Percentiles rank a stretch among this genome's conserved stretches.
These are phyloP conservation scores for Acleris holmiana DNA, from an alignment of 2,888 invertebrate species.

Conservation along the genomic window DNA sequence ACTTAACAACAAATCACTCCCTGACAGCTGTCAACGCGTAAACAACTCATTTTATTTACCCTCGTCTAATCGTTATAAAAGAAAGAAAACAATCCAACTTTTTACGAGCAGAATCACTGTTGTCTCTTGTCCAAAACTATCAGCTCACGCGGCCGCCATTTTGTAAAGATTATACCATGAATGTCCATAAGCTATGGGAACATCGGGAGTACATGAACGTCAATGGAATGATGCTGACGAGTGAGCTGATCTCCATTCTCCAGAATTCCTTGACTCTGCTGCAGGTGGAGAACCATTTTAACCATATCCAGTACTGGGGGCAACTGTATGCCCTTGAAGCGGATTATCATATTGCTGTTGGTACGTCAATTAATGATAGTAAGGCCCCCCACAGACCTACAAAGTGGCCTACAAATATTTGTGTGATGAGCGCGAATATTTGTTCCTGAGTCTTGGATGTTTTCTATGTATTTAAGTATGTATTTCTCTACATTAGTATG, in stretches of 20 bases:
- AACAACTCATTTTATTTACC: no score
- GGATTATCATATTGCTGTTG: slow-evolving; percentile 94
- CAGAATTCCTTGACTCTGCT: slow-evolving; percentile 91
- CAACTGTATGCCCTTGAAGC: slow-evolving; percentile 89
- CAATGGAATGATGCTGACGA: slow-evolving; percentile 88
- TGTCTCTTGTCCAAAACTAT: not conserved
- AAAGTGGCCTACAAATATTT: no score
- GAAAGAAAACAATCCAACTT: no score
- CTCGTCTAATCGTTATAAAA: no score
- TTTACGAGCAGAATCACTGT: no score
- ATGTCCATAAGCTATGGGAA: slow-evolving; percentile 77
- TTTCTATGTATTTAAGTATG: no score
- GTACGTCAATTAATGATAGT: slow-evolving; percentile 67
- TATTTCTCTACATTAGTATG: no score
- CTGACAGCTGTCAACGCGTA: no score
- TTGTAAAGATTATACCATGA: slow-evolving; percentile 51
- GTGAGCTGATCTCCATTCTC: slow-evolving; percentile 89
- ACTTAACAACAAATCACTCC: no score
- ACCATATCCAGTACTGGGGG: slow-evolving; percentile 93
- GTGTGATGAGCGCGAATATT: no score
- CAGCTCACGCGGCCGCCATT: not conserved
- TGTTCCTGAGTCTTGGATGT: no score
- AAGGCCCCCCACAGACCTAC: no score
- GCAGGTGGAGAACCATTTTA: slow-evolving; percentile 93
- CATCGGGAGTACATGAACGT: slow-evolving; percentile 74